These are phyloP conservation scores for Panthera tigris DNA, from an alignment of 2,113 vertebrate genomes.

Conservation along the genomic window DNA sequence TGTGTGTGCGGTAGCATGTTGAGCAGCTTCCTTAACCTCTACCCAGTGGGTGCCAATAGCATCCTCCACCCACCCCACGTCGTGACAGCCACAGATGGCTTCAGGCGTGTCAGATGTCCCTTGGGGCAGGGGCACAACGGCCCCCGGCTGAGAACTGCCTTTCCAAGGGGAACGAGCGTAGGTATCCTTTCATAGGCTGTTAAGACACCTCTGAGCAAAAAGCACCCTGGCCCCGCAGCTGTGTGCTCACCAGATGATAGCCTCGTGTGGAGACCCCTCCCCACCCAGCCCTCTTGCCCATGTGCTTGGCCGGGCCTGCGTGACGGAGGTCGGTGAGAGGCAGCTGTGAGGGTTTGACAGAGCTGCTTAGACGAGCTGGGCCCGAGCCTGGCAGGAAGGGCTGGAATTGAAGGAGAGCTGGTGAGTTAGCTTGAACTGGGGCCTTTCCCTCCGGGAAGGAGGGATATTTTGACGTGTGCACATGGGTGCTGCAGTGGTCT, in stretches of 20 bases:
- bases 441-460: background rate
- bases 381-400: background rate
- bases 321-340: background rate
- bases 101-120: background rate
- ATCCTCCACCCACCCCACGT: background rate
- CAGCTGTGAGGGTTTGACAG: background rate
- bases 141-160: background rate
- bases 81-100: background rate
- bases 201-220: background rate
- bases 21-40: background rate
- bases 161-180: background rate
- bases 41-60: background rate
- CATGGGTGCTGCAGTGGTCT: background rate
- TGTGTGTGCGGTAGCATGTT: background rate
- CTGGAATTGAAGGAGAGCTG: background rate
- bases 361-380: background rate
- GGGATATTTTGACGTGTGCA: background rate
- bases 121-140: background rate
- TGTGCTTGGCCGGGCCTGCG: background rate
- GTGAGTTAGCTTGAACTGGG: background rate
- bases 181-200: background rate
- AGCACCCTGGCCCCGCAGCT: background rate
- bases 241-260: background rate
- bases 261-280: too few species aligned
- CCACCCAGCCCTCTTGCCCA: background rate